phyloP scores from a whole-genome alignment of 2,888 invertebrate species.

The Drosophila nr. perissopoda region DNA sequence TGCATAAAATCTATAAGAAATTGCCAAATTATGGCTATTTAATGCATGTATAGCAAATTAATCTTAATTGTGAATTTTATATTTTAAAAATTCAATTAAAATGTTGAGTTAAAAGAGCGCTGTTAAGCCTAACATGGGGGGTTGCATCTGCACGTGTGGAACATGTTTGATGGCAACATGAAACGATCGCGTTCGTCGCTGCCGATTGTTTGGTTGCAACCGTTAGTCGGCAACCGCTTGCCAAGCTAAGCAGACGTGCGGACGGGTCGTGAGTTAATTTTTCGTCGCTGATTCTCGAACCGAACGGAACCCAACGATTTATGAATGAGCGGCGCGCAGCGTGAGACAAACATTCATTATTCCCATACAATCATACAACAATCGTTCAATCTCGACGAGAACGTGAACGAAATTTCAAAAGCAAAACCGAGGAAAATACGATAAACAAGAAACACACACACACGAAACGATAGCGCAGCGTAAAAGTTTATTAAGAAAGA shows the following conservation, averaged over 20 bases:
- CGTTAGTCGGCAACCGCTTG: conserved; percentile 76
- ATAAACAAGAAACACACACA: conserved; percentile 58
- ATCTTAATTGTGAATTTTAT: too few relatives aligned
- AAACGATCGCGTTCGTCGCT: conserved; percentile 40
- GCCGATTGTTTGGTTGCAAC: conserved; percentile 44
- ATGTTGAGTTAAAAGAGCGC: background rate
- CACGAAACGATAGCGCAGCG: conserved; percentile 53
- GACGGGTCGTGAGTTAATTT: conserved; percentile 30
- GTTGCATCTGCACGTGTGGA: conserved; percentile 26
- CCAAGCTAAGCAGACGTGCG: conserved; percentile 65
- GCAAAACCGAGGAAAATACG: conserved; percentile 55
- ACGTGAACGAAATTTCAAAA: conserved; percentile 73
- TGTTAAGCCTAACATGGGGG: conserved; percentile 13
- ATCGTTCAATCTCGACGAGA: conserved; percentile 45
- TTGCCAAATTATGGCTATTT: background rate
- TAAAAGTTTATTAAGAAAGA: conserved; percentile 72
- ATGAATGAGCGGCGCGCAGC: conserved; percentile 73
- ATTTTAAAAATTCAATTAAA: background rate
- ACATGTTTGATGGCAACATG: conserved; percentile 52
- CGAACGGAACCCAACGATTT: conserved; percentile 53
- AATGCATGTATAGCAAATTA: background rate
- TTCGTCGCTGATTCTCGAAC: conserved; percentile 31
- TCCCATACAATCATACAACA: conserved; percentile 43
- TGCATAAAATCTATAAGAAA: background rate
- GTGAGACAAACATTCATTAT: conserved; percentile 52